A percentile compares a stretch with the other conserved stretches of the same genome.
These are phyloP conservation scores for Gobius niger DNA, from an alignment of 2,113 vertebrate genomes.

Conservation along the genomic window DNA sequence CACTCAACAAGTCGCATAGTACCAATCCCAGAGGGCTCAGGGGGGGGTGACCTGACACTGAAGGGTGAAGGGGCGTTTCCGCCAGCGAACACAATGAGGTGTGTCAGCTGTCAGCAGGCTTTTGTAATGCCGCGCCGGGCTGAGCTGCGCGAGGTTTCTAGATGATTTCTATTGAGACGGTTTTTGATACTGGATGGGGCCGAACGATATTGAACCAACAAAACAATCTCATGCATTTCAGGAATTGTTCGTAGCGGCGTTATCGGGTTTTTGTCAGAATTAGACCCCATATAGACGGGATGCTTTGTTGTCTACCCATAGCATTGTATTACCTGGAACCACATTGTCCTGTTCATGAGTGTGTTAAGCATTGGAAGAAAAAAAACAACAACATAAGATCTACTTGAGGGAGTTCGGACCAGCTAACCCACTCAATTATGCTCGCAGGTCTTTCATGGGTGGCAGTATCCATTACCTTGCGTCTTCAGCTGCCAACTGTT, in stretches of 20 bases:
- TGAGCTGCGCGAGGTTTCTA: not conserved
- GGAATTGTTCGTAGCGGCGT: too few relatives aligned
- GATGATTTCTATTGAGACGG: not conserved
- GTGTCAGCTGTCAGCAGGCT: slow-evolving; percentile 18
- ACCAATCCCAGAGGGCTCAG: slow-evolving; percentile 9
- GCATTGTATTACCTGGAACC: too few relatives aligned
- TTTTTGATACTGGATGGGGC: not conserved
- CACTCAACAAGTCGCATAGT: slow-evolving; percentile 17
- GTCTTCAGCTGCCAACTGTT: slow-evolving; percentile 69
- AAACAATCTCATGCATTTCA: too few relatives aligned
- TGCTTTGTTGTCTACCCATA: too few relatives aligned
- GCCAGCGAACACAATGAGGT: slow-evolving; percentile 14
- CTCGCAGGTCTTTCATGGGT: slow-evolving; percentile 49
- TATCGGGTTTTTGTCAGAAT: too few relatives aligned
- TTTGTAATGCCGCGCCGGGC: slow-evolving; percentile 12
- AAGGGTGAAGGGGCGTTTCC: slow-evolving; percentile 41
- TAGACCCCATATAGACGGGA: too few relatives aligned
- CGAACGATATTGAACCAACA: too few relatives aligned
- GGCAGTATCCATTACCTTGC: slow-evolving; percentile 63
- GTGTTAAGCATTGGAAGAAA: slow-evolving; percentile 5
- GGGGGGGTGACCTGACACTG: slow-evolving; percentile 7
- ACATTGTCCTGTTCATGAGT: not conserved
- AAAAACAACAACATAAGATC: slow-evolving; percentile 23
- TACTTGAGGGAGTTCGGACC: slow-evolving; percentile 17
- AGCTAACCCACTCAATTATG: slow-evolving; percentile 57